Conservation (phyloP, 2,113 vertebrate species). For the Ophthalmolycus amberensis region DNA sequence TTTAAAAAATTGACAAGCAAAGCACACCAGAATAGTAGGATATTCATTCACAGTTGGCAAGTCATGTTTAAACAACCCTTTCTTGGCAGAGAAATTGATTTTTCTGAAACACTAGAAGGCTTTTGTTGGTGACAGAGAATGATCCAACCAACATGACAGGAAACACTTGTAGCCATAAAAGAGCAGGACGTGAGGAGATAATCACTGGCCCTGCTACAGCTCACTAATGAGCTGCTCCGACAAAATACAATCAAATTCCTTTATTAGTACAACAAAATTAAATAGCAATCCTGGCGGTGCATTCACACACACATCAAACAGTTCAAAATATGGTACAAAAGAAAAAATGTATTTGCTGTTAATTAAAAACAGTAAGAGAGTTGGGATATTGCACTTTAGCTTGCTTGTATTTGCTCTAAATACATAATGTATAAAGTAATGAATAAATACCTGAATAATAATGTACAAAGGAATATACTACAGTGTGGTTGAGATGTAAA, state of each 20-base stretch:
- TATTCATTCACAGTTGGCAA: not conserved
- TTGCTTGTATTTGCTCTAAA: too few species aligned
- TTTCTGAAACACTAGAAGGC: not conserved
- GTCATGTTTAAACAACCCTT: not conserved
- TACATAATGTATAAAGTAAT: too few species aligned
- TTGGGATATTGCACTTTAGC: not conserved
- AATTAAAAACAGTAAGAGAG: not conserved
- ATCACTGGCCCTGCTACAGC: not conserved
- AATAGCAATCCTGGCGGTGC: not conserved
- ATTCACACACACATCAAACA: not conserved
- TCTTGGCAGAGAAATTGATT: not conserved
- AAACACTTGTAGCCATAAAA: slow-evolving; percentile 3
- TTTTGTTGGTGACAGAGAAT: not conserved
- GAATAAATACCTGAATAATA: too few species aligned
- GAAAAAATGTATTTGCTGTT: not conserved
- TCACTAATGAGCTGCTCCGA: not conserved
- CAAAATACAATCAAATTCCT: not conserved
- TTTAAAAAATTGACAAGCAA: slow-evolving; percentile 7
- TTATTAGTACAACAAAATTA: not conserved
- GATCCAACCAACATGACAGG: not conserved
- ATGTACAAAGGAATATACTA: too few species aligned
- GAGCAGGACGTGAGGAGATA: not conserved
- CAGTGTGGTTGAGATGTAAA: too few species aligned
- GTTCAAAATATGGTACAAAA: not conserved
- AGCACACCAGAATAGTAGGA: not conserved